phyloP scores from a whole-genome alignment of 2,797 vertebrate genomes.

The Hirundo rustica region DNA sequence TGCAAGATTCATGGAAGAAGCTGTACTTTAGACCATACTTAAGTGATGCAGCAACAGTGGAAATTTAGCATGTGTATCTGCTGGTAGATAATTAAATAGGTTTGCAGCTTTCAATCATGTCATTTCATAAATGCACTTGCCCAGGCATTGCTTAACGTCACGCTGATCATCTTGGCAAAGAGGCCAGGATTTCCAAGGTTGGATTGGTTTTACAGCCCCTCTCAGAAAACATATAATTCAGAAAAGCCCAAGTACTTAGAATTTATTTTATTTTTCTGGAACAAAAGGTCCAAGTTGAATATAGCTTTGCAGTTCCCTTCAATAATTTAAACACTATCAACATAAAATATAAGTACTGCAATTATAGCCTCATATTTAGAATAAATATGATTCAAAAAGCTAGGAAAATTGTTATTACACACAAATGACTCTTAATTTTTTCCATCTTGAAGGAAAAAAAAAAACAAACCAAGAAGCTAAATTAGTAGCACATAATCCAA shows the following conservation, averaged over 20 bases:
- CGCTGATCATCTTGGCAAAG: background rate
- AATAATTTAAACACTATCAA: constrained; percentile 42
- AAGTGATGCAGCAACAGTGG: background rate
- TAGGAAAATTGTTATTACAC: background rate
- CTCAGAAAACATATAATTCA: background rate
- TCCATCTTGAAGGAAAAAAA: background rate
- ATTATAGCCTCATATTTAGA: constrained; percentile 14
- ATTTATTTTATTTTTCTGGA: background rate
- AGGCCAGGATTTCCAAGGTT: background rate
- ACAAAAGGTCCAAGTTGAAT: background rate
- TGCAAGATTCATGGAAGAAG: background rate
- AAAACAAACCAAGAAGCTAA: background rate
- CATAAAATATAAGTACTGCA: constrained; percentile 22
- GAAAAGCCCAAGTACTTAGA: background rate
- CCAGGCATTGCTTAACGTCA: background rate
- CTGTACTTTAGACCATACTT: background rate
- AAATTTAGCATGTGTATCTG: background rate
- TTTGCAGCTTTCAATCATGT: background rate
- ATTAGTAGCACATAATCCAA: background rate
- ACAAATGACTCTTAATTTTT: background rate
- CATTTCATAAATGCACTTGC: background rate
- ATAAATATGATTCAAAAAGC: background rate
- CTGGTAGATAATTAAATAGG: background rate
- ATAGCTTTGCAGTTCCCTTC: background rate
- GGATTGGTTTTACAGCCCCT: background rate